These are phyloP conservation scores for Cassiopea xamachana DNA, from an alignment of 30 jellyfish, hydroid and myxozoan species.

Conservation along the genomic window DNA sequence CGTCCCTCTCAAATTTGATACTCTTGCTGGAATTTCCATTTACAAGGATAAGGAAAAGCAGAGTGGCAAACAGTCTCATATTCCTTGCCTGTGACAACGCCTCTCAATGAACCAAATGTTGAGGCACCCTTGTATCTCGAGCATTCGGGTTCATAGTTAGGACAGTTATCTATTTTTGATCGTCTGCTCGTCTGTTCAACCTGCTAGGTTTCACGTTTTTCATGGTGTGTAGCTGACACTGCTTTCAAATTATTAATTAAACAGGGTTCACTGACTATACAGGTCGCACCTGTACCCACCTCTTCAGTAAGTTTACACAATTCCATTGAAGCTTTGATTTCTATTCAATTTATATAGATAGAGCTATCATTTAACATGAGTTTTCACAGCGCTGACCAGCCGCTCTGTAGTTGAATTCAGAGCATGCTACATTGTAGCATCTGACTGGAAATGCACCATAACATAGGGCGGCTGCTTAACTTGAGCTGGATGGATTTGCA, in stretches of 20 bases:
- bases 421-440: too few relatives aligned
- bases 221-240: constrained; percentile 1
- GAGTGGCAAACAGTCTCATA: neutral
- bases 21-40: constrained; percentile 3
- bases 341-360: neutral
- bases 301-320: neutral
- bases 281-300: constrained; percentile 38
- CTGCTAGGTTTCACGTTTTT: neutral
- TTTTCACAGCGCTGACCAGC: too few relatives aligned
- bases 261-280: constrained; percentile 55
- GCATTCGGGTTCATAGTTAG: neutral
- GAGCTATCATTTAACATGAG: neutral
- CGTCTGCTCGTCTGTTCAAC: neutral
- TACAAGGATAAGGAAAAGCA: neutral
- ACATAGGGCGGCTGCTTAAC: too few relatives aligned
- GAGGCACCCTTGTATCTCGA: neutral
- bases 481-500: too few relatives aligned
- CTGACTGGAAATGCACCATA: too few relatives aligned
- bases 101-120: neutral
- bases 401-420: too few relatives aligned
- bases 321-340: neutral
- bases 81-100: neutral
- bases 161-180: neutral
- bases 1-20: constrained; percentile 58
- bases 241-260: constrained; percentile 2